Conservation (phyloP, 2,113 vertebrate genomes). For the Trochalopteron elliotii region DNA sequence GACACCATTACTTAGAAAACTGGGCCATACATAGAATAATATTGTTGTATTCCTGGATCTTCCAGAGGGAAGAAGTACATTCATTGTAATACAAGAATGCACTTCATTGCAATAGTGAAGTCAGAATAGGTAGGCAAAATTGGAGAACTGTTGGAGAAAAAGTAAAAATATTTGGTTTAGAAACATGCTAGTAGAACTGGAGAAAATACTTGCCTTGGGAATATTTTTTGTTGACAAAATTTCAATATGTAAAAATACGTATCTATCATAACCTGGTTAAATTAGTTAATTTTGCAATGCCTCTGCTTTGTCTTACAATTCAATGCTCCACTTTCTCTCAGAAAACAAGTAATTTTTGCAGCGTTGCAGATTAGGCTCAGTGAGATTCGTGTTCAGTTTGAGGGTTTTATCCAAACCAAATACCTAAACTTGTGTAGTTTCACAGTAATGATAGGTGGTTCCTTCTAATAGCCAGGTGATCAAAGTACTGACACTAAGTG, state of each 20-base stretch:
- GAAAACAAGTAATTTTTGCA: not conserved
- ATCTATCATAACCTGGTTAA: not conserved
- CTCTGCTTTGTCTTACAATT: not conserved
- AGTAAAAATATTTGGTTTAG: not conserved
- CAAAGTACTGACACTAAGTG: not conserved
- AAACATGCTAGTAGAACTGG: not conserved
- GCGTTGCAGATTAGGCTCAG: not conserved
- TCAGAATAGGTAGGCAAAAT: not conserved
- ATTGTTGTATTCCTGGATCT: not conserved
- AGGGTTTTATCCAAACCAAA: not conserved
- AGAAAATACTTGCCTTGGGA: not conserved
- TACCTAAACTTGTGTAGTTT: not conserved
- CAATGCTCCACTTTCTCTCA: not conserved
- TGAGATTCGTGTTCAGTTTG: not conserved
- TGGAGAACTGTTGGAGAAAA: not conserved
- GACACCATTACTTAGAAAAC: not conserved
- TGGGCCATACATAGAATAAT: not conserved
- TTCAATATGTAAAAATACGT: not conserved
- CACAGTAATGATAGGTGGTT: not conserved
- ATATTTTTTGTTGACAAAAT: not conserved
- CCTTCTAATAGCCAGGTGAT: not conserved
- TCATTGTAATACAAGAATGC: not conserved
- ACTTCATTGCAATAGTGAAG: not conserved
- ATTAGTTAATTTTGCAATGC: not conserved
- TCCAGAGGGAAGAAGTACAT: not conserved